Percentiles rank a stretch among this genome's conserved stretches.
phyloP scores from a whole-genome alignment of 37 sponge, comb jelly and placozoan species.

The Oscarella lobularis region DNA sequence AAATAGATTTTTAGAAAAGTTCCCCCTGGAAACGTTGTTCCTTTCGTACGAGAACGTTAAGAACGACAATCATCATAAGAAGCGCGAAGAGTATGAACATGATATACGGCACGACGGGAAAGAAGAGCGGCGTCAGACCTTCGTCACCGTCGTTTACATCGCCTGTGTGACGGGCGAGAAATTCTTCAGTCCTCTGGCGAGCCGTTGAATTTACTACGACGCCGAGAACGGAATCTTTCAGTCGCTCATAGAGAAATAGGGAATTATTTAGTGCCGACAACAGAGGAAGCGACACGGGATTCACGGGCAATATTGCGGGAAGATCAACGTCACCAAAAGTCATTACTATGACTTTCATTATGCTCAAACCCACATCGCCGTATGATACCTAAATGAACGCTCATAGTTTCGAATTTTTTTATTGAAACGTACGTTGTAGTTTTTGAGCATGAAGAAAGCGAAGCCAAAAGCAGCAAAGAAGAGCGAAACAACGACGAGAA shows the following conservation, averaged over 20 bases:
- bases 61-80: neutral
- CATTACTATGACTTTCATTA: neutral
- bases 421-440: neutral
- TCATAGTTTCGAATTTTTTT: neutral
- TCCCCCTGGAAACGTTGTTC: too few species aligned
- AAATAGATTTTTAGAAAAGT: too few species aligned
- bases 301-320: neutral
- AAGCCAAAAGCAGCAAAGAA: neutral
- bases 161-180: neutral
- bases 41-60: constrained; percentile 2
- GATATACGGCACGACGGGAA: neutral
- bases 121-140: neutral
- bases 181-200: neutral
- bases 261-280: too few species aligned
- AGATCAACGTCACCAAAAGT: neutral
- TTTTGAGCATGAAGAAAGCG: neutral
- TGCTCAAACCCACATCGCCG: neutral
- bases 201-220: neutral
- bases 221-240: neutral
- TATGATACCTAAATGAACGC: neutral
- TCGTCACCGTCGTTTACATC: neutral
- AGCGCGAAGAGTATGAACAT: neutral
- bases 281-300: too few species aligned
- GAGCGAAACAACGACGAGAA: neutral
- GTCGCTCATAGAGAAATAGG: neutral